These are phyloP conservation scores for Semotilus atromaculatus DNA, from an alignment of 2,797 vertebrate species.

Conservation along the genomic window DNA sequence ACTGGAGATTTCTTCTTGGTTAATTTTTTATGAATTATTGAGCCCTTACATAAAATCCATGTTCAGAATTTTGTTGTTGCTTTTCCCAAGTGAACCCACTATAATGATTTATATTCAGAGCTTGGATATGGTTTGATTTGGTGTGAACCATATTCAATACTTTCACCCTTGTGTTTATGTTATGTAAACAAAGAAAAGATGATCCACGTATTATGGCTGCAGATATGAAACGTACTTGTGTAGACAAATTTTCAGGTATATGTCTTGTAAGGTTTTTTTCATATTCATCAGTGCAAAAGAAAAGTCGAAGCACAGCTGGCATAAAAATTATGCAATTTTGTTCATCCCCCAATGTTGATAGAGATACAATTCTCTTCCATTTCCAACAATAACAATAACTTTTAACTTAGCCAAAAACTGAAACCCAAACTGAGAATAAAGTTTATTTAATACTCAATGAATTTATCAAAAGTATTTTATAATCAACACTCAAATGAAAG, in stretches of 20 bases:
- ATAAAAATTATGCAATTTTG: neutral
- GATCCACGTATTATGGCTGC: neutral
- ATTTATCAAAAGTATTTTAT: too few relatives aligned
- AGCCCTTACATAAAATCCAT: neutral
- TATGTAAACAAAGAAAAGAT: neutral
- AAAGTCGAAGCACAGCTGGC: neutral
- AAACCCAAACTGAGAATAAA: too few relatives aligned
- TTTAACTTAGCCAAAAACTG: neutral
- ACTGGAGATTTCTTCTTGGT: neutral
- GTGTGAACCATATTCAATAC: neutral
- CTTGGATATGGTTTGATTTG: neutral
- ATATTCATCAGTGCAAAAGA: neutral
- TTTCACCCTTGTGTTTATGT: neutral
- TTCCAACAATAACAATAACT: neutral
- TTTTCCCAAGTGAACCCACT: neutral
- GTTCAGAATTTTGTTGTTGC: neutral
- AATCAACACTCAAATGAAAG: too few relatives aligned
- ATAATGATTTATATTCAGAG: neutral
- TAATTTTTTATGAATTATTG: neutral
- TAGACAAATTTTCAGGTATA: neutral
- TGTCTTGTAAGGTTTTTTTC: neutral
- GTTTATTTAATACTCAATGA: too few relatives aligned
- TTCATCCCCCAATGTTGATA: neutral
- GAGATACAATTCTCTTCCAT: neutral
- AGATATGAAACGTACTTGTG: neutral